Evolutionary conservation across 2,113 vertebrate species (phyloP), one percentile per base, ranked within the genome.

Genomic region (Callipepla californica): DNA sequence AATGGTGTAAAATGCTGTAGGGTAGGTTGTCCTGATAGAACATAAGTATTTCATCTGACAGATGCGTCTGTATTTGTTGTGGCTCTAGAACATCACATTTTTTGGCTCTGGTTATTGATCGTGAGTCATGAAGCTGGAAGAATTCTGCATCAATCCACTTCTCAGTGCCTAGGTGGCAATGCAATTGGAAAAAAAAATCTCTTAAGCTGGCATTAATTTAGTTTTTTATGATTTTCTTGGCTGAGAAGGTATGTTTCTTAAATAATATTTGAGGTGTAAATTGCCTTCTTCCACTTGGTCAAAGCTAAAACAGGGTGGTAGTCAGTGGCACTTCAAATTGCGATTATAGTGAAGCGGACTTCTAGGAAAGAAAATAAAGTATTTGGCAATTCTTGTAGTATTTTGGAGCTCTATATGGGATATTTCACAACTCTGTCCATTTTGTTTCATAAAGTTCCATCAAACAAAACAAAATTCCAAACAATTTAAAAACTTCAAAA

Each of bases 361-460:
- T 28, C 59, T 50, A 62, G 19, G n/a, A 72, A 17, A 77, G 40
- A 25, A 80, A 88, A 40, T n/a, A 18, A 69, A 73, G 72, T 19
- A 57, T 57, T 7, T 14, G 19, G 13, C 59, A 53, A 25, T 77
- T 69, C 7, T 53, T 77, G 14, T 58, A 58, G 23, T 16, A 8
- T 19, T 50, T 19, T 44, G 7, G 32, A 44, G 2, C 1, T 58
- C 34, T 7, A 2, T 7, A 2, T 8, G 4, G 34, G 22, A 23
- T 55, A 86, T 75, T 78, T 63, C 9, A 44, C 59, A 30, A 38
- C 42, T 32, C 1, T 69, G 14, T 26, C 25, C 22, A 10, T 62
- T 91, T 85, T 16, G 18, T 12, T 8, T 74, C 19, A 58, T 32
- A 18, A 85, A 58, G 2, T 59, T 85, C 13, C n/a, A 25, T 66